phyloP scores from a whole-genome alignment of 2,888 invertebrate species.

The Villa cingulata region DNA sequence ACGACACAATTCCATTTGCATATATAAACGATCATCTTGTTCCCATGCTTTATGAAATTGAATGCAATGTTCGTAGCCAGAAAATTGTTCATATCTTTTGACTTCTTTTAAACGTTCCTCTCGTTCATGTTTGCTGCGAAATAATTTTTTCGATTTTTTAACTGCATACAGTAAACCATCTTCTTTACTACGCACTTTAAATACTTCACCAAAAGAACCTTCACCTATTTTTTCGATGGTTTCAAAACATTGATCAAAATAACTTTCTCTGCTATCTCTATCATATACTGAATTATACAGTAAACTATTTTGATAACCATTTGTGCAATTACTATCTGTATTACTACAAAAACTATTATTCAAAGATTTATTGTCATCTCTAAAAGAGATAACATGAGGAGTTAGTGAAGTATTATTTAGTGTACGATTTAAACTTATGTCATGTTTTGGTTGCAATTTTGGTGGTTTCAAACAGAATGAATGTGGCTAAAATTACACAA shows the following conservation, averaged over 20 bases:
- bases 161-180: slow-evolving; percentile 56
- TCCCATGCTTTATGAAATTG: slow-evolving; percentile 59
- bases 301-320: slow-evolving; percentile 14
- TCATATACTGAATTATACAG: slow-evolving; percentile 32
- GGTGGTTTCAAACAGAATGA: slow-evolving; percentile 8
- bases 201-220: slow-evolving; percentile 65
- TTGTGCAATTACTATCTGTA: background rate
- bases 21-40: slow-evolving; percentile 50
- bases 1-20: slow-evolving; percentile 57
- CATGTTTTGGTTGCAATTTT: slow-evolving; percentile 24
- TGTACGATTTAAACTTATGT: slow-evolving; percentile 29
- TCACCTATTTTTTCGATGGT: slow-evolving; percentile 48
- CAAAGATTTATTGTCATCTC: slow-evolving; percentile 16
- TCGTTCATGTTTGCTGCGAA: slow-evolving; percentile 44
- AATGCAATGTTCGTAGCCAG: slow-evolving; percentile 52
- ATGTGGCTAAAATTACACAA: slow-evolving; percentile 7
- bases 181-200: slow-evolving; percentile 48
- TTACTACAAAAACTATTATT: background rate
- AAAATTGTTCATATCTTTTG: slow-evolving; percentile 51
- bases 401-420: slow-evolving; percentile 17
- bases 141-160: slow-evolving; percentile 50
- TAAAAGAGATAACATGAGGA: slow-evolving; percentile 33
- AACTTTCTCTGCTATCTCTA: slow-evolving; percentile 33
- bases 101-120: slow-evolving; percentile 48
- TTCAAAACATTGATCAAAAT: slow-evolving; percentile 56